Evolutionary conservation across 2,888 invertebrate species (phyloP), one percentile per base, ranked within the genome.

Genomic region (Unio delphinus): DNA sequence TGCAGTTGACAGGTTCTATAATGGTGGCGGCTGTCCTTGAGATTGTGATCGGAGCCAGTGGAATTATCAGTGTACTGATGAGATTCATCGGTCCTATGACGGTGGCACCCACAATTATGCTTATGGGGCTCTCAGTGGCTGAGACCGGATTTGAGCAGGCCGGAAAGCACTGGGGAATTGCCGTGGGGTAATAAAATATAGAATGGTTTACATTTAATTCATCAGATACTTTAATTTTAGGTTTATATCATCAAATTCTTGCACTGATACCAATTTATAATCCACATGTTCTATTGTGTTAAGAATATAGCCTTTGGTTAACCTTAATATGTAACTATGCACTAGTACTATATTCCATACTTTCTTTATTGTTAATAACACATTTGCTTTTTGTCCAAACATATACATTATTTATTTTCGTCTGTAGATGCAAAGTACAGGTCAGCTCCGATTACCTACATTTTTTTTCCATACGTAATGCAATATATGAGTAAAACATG

Each of bases 51-150:
- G 96, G 95, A 84, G 90, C 91, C 73, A 77, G 86, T 87, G 96
- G 96, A 3, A 90, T 95, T 23, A 93, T 95, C 70, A 95, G 95
- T 0, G 92, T 94, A 28, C 85, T 95, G 68, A 90, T 96, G 3
- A 93, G 92, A 64, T 94, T 92, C 85, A 94, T 96, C 66, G 95
- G 95, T 0, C 96, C 96, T 0, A 89, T 96, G 70, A 95, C 95
- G 0, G 95, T 96, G 66, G 94, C 94, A 0, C 96, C 96, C 0
- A 95, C 95, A 0, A 95, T 96, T 11, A 93, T 95, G 0, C 90
- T 96, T 71, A 95, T 96, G 75, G 96, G 96, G 0, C 90, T 96
- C 17, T 94, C 95, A 0, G 91, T 96, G 15, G 74, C 78, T 1
- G 71, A 79, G 58, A 76, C 75, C n/a, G 80, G 78, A 58, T 95